Evolutionary conservation across 2,888 invertebrate genomes (phyloP), one percentile per base, ranked within the genome.

Genomic region (Stenodema calcarata): DNA sequence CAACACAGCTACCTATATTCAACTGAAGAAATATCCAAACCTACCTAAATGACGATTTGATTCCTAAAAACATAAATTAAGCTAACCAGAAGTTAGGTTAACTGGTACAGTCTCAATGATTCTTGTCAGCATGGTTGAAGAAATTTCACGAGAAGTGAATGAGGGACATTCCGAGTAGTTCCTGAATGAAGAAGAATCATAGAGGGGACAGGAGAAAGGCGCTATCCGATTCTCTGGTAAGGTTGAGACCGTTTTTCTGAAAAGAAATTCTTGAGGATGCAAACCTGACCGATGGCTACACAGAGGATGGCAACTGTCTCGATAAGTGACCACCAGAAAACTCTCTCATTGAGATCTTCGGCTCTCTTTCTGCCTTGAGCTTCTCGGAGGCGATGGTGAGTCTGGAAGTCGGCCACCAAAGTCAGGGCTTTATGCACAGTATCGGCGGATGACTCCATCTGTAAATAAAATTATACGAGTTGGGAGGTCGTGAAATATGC

Each of bases 271-370:
- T 96, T 96, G 86, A 99, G 92, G 87, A 98, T 93, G 91, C 97
- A 93, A 79, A 99, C 98, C 93, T 99, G 99, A 41, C 95, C 95
- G 83, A 99, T 93, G n/a, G 96, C 95, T 78, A 98, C 96, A 86
- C 95, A 90, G 18, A 99, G 92, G 89, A 99, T 95, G 50, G 96
- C 95, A 3, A 95, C 90, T 14, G 98, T 96, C 91, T 99, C 98
- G 89, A 96, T 93, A 70, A 97, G 92, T 0, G 99, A 98, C 98
- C 99, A 99, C 93, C 95, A 94, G 90, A 97, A 93, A 11, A 99
- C 99, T 90, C 97, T 93, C 91, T 98, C 97, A 90, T 99, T 99
- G 85, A 99, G 93, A 91, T 99, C 98, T 92, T 99, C 99, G 0
- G 99, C 99, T 87, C 98, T 93, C 90, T 97, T 98, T 83, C 99